Percentiles rank a stretch among this genome's conserved stretches.
Conservation (phyloP, 92 coral and sea anemone genomes). For the Porites divaricata region DNA sequence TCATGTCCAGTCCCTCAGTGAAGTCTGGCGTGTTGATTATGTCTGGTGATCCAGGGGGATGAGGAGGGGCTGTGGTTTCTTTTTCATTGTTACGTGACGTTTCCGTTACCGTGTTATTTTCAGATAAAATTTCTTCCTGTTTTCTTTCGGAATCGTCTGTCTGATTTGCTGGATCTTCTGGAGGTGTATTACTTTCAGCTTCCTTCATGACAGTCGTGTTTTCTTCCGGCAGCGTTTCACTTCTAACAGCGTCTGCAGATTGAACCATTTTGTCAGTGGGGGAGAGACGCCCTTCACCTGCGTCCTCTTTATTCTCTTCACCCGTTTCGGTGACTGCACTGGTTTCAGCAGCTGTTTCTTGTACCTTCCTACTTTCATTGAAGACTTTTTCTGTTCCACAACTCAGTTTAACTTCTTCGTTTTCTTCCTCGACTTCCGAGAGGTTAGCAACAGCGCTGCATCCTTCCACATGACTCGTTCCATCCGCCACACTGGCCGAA, state of each 20-base stretch:
- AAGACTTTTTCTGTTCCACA: neutral
- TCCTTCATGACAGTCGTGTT: neutral
- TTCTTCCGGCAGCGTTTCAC: neutral
- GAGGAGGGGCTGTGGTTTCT: constrained; percentile 39
- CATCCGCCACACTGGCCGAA: constrained; percentile 48
- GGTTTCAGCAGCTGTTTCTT: neutral
- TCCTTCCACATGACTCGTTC: constrained; percentile 28
- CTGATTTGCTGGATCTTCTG: neutral
- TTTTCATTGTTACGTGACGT: constrained; percentile 2
- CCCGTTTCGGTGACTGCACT: constrained; percentile 1
- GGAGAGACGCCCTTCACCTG: neutral
- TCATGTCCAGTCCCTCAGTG: constrained; percentile 82
- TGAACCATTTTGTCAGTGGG: neutral
- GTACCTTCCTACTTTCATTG: neutral
- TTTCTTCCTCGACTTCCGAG: constrained; percentile 52
- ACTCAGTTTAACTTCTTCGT: constrained; percentile 7
- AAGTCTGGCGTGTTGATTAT: constrained; percentile 67
- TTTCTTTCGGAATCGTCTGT: constrained; percentile 7
- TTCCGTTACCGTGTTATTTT: neutral
- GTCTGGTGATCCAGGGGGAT: constrained; percentile 82
- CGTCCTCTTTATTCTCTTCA: neutral
- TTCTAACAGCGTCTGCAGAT: neutral
- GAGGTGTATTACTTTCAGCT: neutral
- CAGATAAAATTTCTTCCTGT: constrained; percentile 1
- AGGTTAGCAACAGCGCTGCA: constrained; percentile 24